Evolutionary conservation across 2,888 invertebrate genomes (phyloP).

Genomic region (Apamea monoglypha): DNA sequence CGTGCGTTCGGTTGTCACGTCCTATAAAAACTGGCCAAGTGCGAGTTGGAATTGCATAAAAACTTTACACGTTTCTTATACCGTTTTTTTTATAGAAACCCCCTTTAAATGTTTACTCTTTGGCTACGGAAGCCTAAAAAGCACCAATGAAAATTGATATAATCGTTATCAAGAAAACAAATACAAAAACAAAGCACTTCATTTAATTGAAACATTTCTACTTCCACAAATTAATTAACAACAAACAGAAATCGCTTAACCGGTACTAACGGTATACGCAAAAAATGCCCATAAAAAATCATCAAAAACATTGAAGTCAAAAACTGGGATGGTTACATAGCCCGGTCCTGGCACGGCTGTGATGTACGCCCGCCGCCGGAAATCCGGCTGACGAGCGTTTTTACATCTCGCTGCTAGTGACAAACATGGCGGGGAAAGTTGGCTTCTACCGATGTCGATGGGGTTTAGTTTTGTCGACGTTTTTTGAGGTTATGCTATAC

Average conservation of each 20-base stretch:
- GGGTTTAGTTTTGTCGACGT: slow-evolving; percentile 20
- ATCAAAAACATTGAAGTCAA: slow-evolving; percentile 61
- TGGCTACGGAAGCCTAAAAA: neutral
- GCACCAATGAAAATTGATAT: neutral
- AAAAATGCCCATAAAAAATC: slow-evolving; percentile 54
- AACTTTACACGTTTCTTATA: no score
- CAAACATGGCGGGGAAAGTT: slow-evolving; percentile 44
- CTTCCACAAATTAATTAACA: slow-evolving; percentile 38
- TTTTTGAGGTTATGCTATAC: slow-evolving; percentile 11
- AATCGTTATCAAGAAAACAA: neutral
- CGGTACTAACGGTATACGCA: slow-evolving; percentile 16
- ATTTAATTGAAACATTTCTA: slow-evolving; percentile 24
- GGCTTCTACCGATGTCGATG: slow-evolving; percentile 17
- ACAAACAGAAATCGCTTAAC: slow-evolving; percentile 47
- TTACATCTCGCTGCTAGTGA: slow-evolving; percentile 73
- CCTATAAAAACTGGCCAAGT: neutral
- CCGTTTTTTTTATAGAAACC: no score
- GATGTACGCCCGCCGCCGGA: slow-evolving; percentile 75
- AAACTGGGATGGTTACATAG: slow-evolving; percentile 73
- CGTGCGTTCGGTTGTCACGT: neutral
- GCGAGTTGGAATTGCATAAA: no score
- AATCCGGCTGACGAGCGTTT: slow-evolving; percentile 77
- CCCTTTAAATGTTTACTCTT: neutral
- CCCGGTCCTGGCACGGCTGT: slow-evolving; percentile 64
- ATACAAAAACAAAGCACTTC: slow-evolving; percentile 8